Base-by-base conservation (phyloP, 2,797 vertebrate species). In the Centroberyx gerrardi region DNA sequence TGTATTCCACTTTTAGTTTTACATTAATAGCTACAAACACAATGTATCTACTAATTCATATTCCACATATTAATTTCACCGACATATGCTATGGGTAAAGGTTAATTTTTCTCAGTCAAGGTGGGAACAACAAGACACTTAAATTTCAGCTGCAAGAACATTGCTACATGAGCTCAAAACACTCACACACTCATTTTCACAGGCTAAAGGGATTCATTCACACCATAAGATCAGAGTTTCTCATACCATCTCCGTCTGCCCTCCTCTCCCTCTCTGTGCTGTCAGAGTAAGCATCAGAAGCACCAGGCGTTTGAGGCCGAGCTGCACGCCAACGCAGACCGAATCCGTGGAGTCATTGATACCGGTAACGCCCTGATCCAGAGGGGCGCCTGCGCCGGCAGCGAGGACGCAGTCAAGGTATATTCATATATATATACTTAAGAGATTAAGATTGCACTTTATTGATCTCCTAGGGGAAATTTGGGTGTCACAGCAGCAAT, bases 221-320 rank as follows among this genome's bases (percentile, higher is more conserved):
- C 17, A n/a, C 10, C 5, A 27, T 42, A 14, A 63, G 52, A 18
- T 7, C 1, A 14, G 10, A 44, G 22, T 9, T 8, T 75, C 71
- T 89, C 64, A 76, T 17, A 2, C 17, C 36, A 9, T 81, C 7
- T 79, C 15, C 42, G 2, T 78, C 33, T n/a, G 4, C 10, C 36
- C 15, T 55, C 55, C 14, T 46, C 17, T 56, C 18, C 46, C 70
- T 74, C 17, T 91, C 22, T 58, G 8, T 61, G 61, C 44, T 71
- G 2, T 79, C 92, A 99, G 98, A 99, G 98, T 91, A 99, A 99
- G 77, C 98, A 99, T 89, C 98, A 99, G 95, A 99, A 99, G 66
- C 98, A 99, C 87, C 98, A 99, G 85, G 98, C 98, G 4, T 99
- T 99, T 0, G 98, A 99, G 84, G 98, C 98, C 0, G 98, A 99